Conservation (phyloP, 2,797 vertebrate species). For the Typhlichthys eigenmanni region DNA sequence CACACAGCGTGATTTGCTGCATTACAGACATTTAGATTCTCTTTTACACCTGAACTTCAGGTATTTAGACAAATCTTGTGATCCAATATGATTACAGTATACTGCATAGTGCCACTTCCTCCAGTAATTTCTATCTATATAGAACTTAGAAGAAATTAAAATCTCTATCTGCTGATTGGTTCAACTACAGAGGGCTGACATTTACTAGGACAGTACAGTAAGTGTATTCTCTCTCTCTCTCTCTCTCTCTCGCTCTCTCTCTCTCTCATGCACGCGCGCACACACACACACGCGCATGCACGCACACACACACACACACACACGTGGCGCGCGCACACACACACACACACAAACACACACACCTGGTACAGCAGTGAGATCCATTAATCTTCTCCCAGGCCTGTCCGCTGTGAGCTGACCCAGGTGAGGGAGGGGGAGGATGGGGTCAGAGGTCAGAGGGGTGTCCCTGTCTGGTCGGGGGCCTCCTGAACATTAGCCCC, state of each 20-base stretch:
- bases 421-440: constrained; percentile 67
- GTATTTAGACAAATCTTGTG: no score
- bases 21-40: constrained; percentile 12
- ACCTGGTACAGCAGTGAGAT: constrained; percentile 54
- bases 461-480: constrained; percentile 58
- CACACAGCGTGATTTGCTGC: constrained; percentile 15
- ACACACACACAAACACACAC: constrained; percentile 47
- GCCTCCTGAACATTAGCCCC: constrained; percentile 72
- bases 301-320: background rate
- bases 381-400: constrained; percentile 79
- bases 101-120: no score
- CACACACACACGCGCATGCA: background rate
- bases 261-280: background rate
- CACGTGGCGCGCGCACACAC: constrained; percentile 1
- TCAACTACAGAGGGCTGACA: no score
- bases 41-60: no score
- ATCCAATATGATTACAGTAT: no score
- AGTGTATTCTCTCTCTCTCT: constrained; percentile 1
- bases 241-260: constrained; percentile 5
- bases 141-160: no score
- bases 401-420: constrained; percentile 72
- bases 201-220: background rate
- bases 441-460: constrained; percentile 67
- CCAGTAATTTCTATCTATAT: no score
- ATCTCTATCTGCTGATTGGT: no score